Base-by-base conservation (phyloP, 92 coral and sea anemone genomes). In the Zoanthus sansibaricus region DNA sequence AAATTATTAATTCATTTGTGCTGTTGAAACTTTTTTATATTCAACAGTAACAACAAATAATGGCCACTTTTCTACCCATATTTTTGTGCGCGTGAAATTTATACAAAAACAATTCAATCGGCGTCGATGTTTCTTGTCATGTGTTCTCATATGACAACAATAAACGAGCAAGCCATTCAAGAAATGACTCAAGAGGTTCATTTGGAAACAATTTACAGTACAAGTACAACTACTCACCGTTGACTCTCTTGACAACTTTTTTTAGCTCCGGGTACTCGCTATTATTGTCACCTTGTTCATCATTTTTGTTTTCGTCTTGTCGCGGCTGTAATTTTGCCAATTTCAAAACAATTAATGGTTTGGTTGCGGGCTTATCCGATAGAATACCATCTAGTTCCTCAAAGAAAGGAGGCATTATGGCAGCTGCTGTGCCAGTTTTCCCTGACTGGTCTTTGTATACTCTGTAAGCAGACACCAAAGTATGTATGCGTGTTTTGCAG, bases 401-500 rank as follows among this genome's bases (percentile, higher is more conserved):
- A 25, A 68, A 86, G 83, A 75, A 89, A 20, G 83, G 89, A 73
- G 71, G 54, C 37, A 84, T 78, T 82, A 78, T 84, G 31, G 89
- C 80, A 46, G 79, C 77, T 37, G 82, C 92, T 42, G 77, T 89
- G 10, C 89, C 90, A 14, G 93, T 86, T 71, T 73, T 72, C 44
- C 74, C 42, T n/a, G 74, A 70, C 49, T 86, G 82, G 18, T 90
- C 93, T 86, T 90, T 90, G 74, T 79, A 80, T 31, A 45, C 42
- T 69, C 93, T 0, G 49, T 86, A 90, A 7, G 92, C 82, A 14
- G 86, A 75, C 62, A 86, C 83, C 49, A 90, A 64, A 8, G 92
- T 79, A 25, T 90, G 87, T 46, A 90, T 86, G 61, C 86, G 74
- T 54, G 87, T 90, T 80, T 90, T 90, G 83, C 89, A 85, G 71